Percentiles rank a stretch among this genome's conserved stretches.
Evolutionary conservation across 1,140 invertebrate species (phyloP).

Genomic region (Apis dorsata): DNA sequence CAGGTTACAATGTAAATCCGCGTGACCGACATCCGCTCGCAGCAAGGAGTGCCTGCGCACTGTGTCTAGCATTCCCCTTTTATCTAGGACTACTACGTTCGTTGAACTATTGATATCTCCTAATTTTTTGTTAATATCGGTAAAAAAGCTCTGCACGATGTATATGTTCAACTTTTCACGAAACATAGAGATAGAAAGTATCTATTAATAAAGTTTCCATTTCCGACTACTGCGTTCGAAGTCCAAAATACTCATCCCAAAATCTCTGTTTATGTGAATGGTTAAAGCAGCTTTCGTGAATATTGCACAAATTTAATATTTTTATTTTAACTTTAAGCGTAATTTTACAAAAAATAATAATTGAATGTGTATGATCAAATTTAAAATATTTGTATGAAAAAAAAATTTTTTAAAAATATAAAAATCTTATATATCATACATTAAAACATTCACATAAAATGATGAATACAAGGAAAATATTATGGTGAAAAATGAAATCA

Average conservation of each 20-base stretch:
- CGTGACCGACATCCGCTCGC: conserved; percentile 70
- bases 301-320: neutral
- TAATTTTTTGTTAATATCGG: conserved; percentile 38
- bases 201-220: conserved; percentile 52
- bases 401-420: neutral
- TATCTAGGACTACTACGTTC: conserved; percentile 69
- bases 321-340: neutral
- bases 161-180: conserved; percentile 41
- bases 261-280: conserved; percentile 11
- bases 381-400: neutral
- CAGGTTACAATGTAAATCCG: conserved; percentile 75
- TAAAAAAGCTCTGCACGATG: neutral
- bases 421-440: neutral
- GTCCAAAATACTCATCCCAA: conserved; percentile 33
- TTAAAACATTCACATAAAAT: neutral
- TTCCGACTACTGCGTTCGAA: conserved; percentile 37
- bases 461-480: conserved; percentile 25
- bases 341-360: neutral
- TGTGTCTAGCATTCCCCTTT: conserved; percentile 65
- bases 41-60: conserved; percentile 62
- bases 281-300: neutral
- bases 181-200: conserved; percentile 31
- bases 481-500: conserved; percentile 13
- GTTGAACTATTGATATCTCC: conserved; percentile 66
- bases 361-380: neutral